Evolutionary conservation across 2,797 vertebrate genomes (phyloP).

Genomic region (Macrochelys suwanniensis): DNA sequence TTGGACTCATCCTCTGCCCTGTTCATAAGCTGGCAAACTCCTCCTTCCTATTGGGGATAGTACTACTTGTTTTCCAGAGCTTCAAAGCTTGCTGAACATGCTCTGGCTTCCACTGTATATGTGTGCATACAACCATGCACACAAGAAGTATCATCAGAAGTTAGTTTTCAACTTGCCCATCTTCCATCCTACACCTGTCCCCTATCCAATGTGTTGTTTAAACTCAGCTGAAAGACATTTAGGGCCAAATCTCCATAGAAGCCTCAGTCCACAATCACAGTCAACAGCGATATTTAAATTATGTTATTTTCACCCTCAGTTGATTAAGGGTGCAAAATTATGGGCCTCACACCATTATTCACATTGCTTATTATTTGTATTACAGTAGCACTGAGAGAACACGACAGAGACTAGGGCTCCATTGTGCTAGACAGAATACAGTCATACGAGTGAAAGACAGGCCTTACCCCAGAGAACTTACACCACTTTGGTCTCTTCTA

Average conservation of each 20-base stretch:
- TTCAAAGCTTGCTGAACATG: not conserved
- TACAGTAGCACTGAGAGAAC: not conserved
- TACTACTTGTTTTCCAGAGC: not conserved
- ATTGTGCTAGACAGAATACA: not conserved
- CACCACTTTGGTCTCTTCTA: not conserved
- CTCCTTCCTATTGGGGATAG: not conserved
- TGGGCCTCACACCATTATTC: not conserved
- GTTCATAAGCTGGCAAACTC: not conserved
- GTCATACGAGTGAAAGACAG: not conserved
- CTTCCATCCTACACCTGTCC: not conserved
- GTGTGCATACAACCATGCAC: not conserved
- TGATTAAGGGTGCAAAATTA: not conserved
- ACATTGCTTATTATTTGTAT: not conserved
- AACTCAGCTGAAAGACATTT: not conserved
- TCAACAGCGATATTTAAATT: not conserved
- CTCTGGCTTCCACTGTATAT: conserved; percentile 13
- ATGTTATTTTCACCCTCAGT: not conserved
- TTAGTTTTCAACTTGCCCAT: not conserved
- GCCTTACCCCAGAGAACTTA: not conserved
- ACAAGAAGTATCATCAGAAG: not conserved
- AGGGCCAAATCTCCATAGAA: not conserved
- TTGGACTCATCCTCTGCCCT: not conserved
- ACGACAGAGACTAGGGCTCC: not conserved
- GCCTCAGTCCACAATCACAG: not conserved
- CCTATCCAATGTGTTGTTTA: not conserved